Conservation (phyloP, 2,888 invertebrate genomes). For the Patella ulyssiponensis region DNA sequence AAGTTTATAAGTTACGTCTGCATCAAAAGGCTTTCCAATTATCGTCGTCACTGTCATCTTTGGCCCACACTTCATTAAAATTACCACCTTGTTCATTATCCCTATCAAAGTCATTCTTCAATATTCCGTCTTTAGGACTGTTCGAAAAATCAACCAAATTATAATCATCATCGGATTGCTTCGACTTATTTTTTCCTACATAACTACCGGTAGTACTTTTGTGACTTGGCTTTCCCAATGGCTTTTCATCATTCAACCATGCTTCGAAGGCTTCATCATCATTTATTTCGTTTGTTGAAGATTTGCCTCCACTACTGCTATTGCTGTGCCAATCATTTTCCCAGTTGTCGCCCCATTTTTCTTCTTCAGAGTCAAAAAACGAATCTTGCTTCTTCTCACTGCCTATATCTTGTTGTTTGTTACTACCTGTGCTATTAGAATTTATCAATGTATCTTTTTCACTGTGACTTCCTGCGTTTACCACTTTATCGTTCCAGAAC, state of each 20-base stretch:
- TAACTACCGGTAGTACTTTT: too few relatives aligned
- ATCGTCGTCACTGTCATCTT: too few relatives aligned
- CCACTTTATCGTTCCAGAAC: not conserved
- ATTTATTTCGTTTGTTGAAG: slow-evolving; percentile 30
- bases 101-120: too few relatives aligned
- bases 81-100: too few relatives aligned
- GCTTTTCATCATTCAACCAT: slow-evolving; percentile 61
- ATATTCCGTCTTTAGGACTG: too few relatives aligned
- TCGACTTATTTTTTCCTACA: too few relatives aligned
- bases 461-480: not conserved
- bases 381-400: not conserved
- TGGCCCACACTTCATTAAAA: too few relatives aligned
- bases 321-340: slow-evolving; percentile 56
- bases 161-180: too few relatives aligned
- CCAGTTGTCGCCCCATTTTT: slow-evolving; percentile 57
- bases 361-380: slow-evolving; percentile 54
- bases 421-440: not conserved
- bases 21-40: too few relatives aligned
- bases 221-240: slow-evolving; percentile 4
- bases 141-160: too few relatives aligned
- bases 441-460: not conserved
- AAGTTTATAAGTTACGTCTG: too few relatives aligned
- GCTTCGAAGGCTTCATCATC: slow-evolving; percentile 60
- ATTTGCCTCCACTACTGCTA: slow-evolving; percentile 46
- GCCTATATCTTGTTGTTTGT: not conserved